These are phyloP conservation scores for Hyposoter dolosus DNA, from an alignment of 2,888 invertebrate genomes.

Conservation along the genomic window DNA sequence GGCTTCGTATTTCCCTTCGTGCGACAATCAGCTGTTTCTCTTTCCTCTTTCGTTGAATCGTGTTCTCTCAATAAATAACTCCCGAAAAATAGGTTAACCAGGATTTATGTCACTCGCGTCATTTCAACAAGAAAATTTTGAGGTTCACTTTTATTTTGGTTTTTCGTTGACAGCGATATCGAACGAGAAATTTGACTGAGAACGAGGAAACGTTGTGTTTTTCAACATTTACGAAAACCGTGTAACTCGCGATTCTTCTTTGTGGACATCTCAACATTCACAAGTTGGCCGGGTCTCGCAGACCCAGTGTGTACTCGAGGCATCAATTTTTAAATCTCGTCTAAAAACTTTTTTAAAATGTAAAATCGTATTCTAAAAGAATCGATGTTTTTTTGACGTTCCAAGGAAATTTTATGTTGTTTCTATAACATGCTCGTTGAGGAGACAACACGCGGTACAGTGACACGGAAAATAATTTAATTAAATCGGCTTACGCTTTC, in stretches of 20 bases:
- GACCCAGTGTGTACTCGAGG: background rate
- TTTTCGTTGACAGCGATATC: background rate
- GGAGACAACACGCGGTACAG: conserved; percentile 49
- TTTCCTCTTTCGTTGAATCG: background rate
- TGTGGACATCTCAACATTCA: background rate
- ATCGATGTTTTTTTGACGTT: background rate
- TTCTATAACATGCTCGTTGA: conserved; percentile 12
- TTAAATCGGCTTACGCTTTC: conserved; percentile 14
- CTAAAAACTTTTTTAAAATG: too few relatives aligned
- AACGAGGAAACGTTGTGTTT: background rate
- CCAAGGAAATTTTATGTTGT: background rate
- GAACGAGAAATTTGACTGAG: background rate
- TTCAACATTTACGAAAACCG: background rate
- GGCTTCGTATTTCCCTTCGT: background rate
- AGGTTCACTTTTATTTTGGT: background rate
- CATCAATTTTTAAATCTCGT: too few relatives aligned
- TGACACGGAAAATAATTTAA: conserved; percentile 48
- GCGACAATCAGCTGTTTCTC: background rate
- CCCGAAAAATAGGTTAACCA: background rate
- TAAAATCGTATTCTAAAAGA: background rate
- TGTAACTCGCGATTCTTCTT: background rate
- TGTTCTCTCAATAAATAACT: background rate
- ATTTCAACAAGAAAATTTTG: background rate
- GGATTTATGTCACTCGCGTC: background rate
- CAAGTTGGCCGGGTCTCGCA: background rate